A percentile compares a stretch with the other conserved stretches of the same genome.
Evolutionary conservation across 2,888 invertebrate species (phyloP).

Genomic region (Criorhina ranunculi): DNA sequence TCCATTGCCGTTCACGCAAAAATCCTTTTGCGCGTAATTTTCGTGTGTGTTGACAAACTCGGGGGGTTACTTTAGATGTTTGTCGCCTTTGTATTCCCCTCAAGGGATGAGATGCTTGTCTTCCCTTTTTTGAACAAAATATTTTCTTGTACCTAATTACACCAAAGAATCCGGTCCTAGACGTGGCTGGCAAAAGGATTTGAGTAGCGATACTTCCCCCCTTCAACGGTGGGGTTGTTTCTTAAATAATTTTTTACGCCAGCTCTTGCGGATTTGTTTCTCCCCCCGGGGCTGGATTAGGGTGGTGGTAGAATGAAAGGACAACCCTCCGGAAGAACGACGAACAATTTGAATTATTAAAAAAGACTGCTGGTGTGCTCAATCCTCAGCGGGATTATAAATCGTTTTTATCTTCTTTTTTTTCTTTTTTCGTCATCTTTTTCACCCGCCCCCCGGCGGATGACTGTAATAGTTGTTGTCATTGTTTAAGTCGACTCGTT

Average conservation of each 20-base stretch:
- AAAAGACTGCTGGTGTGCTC: conserved; percentile 43
- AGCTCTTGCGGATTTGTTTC: conserved; percentile 50
- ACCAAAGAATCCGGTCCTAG: conserved; percentile 58
- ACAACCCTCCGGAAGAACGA: conserved; percentile 26
- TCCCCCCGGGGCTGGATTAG: conserved; percentile 27
- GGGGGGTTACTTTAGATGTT: conserved; percentile 34
- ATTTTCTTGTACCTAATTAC: conserved; percentile 71
- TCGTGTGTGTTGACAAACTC: conserved; percentile 42
- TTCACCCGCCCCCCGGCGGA: conserved; percentile 6
- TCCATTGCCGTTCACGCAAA: neutral
- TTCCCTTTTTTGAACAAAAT: conserved; percentile 46
- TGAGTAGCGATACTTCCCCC: conserved; percentile 51
- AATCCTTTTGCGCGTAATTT: neutral
- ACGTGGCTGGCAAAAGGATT: conserved; percentile 62
- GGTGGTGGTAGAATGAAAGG: conserved; percentile 37
- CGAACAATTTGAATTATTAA: conserved; percentile 63
- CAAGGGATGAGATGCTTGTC: conserved; percentile 17
- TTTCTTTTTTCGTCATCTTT: conserved; percentile 10
- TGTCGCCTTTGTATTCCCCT: conserved; percentile 31
- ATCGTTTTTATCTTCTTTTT: conserved; percentile 65
- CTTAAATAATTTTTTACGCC: conserved; percentile 56
- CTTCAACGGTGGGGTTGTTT: conserved; percentile 48
- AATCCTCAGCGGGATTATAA: conserved; percentile 68
- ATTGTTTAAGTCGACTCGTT: conserved; percentile 45
- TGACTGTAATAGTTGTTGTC: conserved; percentile 59